Conservation (phyloP, 2,113 vertebrate genomes). For the Typhlomys cinereus region DNA sequence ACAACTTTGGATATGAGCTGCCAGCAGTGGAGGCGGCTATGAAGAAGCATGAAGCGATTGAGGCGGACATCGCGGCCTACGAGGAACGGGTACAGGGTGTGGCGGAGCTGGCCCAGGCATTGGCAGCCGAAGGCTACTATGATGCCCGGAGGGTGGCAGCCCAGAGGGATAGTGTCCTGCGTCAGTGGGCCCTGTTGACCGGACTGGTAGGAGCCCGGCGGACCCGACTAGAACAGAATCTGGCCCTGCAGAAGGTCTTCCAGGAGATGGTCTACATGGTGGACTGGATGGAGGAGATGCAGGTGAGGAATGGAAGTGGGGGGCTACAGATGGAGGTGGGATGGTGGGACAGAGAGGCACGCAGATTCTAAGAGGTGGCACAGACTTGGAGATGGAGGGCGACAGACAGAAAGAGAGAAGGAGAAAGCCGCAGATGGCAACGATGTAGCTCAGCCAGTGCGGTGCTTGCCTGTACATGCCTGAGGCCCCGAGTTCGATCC, state of each 20-base stretch:
- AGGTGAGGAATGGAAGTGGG: slow-evolving; percentile 82
- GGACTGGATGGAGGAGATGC: slow-evolving; percentile 99
- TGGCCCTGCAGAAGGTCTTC: slow-evolving; percentile 95
- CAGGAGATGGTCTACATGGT: slow-evolving; percentile 99
- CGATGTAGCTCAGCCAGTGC: not conserved
- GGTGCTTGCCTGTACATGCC: too few species aligned
- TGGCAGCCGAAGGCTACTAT: slow-evolving; percentile 94
- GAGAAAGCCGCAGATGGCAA: not conserved
- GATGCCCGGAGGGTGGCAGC: slow-evolving; percentile 91
- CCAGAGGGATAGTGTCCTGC: slow-evolving; percentile 95
- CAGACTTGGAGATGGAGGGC: not conserved
- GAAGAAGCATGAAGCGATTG: slow-evolving; percentile 98
- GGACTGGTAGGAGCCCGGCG: slow-evolving; percentile 91
- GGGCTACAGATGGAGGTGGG: accelerated
- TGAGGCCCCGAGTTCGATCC: not conserved
- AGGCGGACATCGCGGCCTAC: slow-evolving; percentile 96
- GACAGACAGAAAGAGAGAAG: not conserved
- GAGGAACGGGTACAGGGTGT: slow-evolving; percentile 94
- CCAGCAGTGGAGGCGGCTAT: slow-evolving; percentile 96
- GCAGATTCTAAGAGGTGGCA: accelerated
- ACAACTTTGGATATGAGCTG: slow-evolving; percentile 97
- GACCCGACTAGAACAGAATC: slow-evolving; percentile 92
- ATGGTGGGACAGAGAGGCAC: accelerated
- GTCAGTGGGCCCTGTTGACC: slow-evolving; percentile 94
- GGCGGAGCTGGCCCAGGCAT: slow-evolving; percentile 90